Evolutionary conservation across 2,888 invertebrate species (phyloP).

Genomic region (Eristalis pertinax): DNA sequence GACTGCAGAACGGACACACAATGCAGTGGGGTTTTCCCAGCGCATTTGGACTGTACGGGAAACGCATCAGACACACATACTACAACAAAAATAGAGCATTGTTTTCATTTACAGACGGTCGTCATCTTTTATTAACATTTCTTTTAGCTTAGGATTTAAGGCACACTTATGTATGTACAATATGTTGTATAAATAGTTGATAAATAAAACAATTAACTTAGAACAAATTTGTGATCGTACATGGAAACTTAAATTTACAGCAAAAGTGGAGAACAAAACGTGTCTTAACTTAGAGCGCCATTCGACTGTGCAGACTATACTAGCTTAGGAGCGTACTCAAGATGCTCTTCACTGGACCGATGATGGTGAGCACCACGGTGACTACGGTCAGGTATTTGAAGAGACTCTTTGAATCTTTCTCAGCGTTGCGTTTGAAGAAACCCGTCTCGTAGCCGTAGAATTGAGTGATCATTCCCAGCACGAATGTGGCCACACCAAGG

Average conservation of each 20-base stretch:
- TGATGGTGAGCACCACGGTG: constrained; percentile 75
- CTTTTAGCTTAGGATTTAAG: background rate
- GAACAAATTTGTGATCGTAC: background rate
- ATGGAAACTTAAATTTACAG: background rate
- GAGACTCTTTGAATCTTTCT: constrained; percentile 74
- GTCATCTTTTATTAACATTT: background rate
- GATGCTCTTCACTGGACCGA: constrained; percentile 75
- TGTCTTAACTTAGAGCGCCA: background rate
- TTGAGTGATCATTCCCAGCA: constrained; percentile 76
- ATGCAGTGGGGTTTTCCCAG: background rate
- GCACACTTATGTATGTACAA: background rate
- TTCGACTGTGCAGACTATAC: background rate
- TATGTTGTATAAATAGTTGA: background rate
- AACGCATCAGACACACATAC: too few species aligned
- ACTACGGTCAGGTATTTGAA: constrained; percentile 76
- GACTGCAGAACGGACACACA: background rate
- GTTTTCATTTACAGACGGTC: background rate
- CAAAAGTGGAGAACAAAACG: background rate
- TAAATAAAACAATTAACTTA: background rate
- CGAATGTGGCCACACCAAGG: constrained; percentile 76
- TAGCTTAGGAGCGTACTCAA: constrained; percentile 17
- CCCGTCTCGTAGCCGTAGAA: constrained; percentile 77
- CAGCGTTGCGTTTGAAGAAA: constrained; percentile 74
- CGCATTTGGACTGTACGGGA: background rate
- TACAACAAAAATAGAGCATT: background rate